These are phyloP conservation scores for Tyria jacobaeae DNA, from an alignment of 2,888 invertebrate genomes.

Conservation along the genomic window DNA sequence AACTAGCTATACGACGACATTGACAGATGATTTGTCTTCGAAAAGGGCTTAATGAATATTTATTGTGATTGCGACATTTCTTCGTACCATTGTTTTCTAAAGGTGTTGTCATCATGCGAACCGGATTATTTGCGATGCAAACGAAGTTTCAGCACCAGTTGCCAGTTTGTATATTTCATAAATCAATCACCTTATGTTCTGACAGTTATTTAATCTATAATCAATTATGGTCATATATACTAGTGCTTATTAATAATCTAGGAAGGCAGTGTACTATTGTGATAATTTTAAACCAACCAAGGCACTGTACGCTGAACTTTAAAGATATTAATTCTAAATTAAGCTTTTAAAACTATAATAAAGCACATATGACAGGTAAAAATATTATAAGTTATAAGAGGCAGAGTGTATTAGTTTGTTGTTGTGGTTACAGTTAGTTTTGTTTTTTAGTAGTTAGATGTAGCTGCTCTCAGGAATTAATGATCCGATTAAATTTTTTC, in stretches of 20 bases:
- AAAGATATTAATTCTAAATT: not conserved
- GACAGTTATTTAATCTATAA: slow-evolving; percentile 37
- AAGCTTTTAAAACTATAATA: too few relatives aligned
- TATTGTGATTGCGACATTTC: slow-evolving; percentile 31
- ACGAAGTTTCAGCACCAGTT: slow-evolving; percentile 21
- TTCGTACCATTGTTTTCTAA: slow-evolving; percentile 32
- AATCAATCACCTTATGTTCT: slow-evolving; percentile 28
- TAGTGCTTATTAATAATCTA: not conserved
- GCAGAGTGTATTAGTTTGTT: too few relatives aligned
- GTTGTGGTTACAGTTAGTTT: too few relatives aligned
- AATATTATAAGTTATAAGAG: too few relatives aligned
- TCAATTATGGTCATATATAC: too few relatives aligned
- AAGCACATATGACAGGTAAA: too few relatives aligned
- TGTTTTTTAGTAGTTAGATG: too few relatives aligned
- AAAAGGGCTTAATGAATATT: slow-evolving; percentile 35
- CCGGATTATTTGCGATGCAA: slow-evolving; percentile 22
- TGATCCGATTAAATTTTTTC: too few relatives aligned
- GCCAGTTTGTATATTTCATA: slow-evolving; percentile 3
- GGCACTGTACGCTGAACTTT: not conserved
- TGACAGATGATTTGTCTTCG: slow-evolving; percentile 27
- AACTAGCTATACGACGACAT: slow-evolving; percentile 9
- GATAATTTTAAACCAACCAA: not conserved
- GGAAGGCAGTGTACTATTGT: not conserved
- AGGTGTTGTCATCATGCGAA: slow-evolving; percentile 25
- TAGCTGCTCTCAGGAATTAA: too few relatives aligned